phyloP scores from a whole-genome alignment of 1,140 invertebrate species.

The Maconellicoccus hirsutus region DNA sequence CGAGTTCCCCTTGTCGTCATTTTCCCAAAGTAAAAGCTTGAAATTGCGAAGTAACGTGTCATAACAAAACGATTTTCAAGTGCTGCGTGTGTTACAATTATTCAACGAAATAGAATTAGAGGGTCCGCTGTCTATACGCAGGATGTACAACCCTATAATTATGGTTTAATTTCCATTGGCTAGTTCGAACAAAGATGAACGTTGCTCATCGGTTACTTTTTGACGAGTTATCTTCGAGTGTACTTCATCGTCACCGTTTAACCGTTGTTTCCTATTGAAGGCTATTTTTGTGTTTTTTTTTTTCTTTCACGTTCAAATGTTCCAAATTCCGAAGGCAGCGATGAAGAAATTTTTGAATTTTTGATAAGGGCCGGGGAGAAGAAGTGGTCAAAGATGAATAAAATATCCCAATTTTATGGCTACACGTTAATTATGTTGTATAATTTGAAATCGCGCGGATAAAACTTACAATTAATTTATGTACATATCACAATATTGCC shows the following conservation, averaged over 20 bases:
- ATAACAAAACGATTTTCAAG: neutral
- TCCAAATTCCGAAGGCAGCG: too few relatives aligned
- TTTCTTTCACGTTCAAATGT: too few relatives aligned
- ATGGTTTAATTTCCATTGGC: neutral
- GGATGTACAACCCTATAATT: neutral
- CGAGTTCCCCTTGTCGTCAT: too few relatives aligned
- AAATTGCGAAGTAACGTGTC: neutral
- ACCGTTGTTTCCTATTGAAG: too few relatives aligned
- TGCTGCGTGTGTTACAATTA: neutral
- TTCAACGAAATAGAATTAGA: neutral
- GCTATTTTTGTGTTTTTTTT: too few relatives aligned
- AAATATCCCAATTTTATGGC: too few relatives aligned
- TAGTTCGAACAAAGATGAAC: neutral
- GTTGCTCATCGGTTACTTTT: neutral
- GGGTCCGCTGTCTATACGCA: neutral
- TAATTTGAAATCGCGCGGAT: neutral
- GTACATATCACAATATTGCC: constrained; percentile 21
- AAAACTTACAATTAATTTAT: neutral
- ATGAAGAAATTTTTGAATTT: too few relatives aligned
- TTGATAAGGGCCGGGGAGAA: too few relatives aligned
- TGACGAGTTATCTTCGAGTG: too few relatives aligned
- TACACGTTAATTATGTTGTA: neutral
- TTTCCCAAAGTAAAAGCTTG: neutral
- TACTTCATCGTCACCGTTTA: too few relatives aligned
- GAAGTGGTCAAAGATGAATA: neutral